Evolutionary conservation across 2,113 vertebrate species (phyloP).

Genomic region (Polypterus bichir): DNA sequence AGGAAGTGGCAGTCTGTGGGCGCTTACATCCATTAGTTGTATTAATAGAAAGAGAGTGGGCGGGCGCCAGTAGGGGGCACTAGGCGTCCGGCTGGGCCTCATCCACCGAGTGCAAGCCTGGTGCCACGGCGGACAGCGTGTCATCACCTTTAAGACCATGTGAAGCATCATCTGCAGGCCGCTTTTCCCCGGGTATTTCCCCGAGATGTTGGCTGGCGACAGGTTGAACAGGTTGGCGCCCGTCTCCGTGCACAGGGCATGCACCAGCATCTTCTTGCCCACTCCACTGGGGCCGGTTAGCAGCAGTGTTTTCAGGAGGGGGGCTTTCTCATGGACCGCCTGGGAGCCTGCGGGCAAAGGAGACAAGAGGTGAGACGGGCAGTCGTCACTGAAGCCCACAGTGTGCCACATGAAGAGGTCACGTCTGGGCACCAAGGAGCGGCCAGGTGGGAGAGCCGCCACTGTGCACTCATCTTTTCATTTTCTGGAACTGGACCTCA

Average conservation of each 20-base stretch:
- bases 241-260: slow-evolving; percentile 65
- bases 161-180: slow-evolving; percentile 59
- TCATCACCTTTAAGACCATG: slow-evolving; percentile 60
- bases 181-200: slow-evolving; percentile 51
- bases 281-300: slow-evolving; percentile 58
- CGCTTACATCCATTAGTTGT: too few relatives aligned
- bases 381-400: too few relatives aligned
- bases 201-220: slow-evolving; percentile 40
- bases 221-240: slow-evolving; percentile 74
- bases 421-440: too few relatives aligned
- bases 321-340: slow-evolving; percentile 55
- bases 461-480: neutral
- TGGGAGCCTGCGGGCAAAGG: slow-evolving; percentile 50
- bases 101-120: too few relatives aligned
- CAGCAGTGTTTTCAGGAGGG: slow-evolving; percentile 54
- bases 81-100: too few relatives aligned
- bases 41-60: too few relatives aligned
- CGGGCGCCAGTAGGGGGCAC: too few relatives aligned
- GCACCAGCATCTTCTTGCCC: slow-evolving; percentile 69
- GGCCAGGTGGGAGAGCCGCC: neutral
- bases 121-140: too few relatives aligned
- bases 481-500: neutral
- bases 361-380: neutral
- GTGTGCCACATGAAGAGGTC: too few relatives aligned
- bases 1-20: too few relatives aligned